Conservation (phyloP, 2,888 invertebrate species). For the Carterocephalus palaemon region DNA sequence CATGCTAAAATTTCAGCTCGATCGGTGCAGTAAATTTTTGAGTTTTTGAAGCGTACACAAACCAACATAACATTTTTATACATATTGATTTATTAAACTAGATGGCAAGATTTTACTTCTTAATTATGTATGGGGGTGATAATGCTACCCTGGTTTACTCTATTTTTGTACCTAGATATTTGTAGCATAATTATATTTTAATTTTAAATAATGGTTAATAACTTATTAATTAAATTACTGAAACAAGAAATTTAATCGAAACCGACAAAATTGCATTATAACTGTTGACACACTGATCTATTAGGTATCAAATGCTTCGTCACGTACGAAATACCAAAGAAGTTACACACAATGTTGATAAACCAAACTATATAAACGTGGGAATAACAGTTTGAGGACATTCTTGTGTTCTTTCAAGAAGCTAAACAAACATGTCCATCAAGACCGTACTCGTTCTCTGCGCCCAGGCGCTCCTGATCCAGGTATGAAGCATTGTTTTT, state of each 20-base stretch:
- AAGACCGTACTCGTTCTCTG: slow-evolving; percentile 37
- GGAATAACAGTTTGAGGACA: not conserved
- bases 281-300: not conserved
- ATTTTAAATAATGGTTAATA: too few relatives aligned
- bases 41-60: too few relatives aligned
- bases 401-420: slow-evolving; percentile 1
- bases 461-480: slow-evolving; percentile 38
- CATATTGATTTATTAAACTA: too few relatives aligned
- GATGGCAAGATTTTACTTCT: too few relatives aligned
- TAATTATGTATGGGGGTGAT: too few relatives aligned
- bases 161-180: too few relatives aligned
- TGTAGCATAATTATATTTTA: too few relatives aligned
- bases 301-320: not conserved
- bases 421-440: slow-evolving; percentile 36
- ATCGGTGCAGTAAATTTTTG: too few relatives aligned
- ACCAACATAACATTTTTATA: too few relatives aligned
- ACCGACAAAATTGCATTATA: slow-evolving; percentile 3
- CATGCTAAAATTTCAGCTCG: too few relatives aligned
- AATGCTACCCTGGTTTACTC: too few relatives aligned
- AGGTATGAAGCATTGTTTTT: slow-evolving; percentile 32
- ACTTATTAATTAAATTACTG: too few relatives aligned
- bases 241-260: not conserved
- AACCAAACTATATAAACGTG: not conserved
- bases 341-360: not conserved
- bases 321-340: not conserved